Conservation (phyloP, 1,140 invertebrate genomes). For the Ladona fulva region DNA sequence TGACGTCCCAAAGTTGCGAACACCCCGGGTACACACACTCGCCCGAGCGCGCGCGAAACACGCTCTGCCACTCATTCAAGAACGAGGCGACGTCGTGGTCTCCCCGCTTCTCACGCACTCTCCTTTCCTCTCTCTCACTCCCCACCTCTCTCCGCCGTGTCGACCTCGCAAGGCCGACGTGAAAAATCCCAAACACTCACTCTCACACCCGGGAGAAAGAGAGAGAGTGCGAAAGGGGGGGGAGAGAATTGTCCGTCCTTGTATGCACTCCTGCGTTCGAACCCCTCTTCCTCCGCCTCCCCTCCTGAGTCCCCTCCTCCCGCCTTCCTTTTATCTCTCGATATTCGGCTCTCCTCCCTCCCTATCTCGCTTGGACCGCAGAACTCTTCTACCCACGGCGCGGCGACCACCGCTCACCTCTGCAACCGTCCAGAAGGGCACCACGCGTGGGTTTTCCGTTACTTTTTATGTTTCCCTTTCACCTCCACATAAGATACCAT, state of each 20-base stretch:
- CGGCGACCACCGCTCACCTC: no score
- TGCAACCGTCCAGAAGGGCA: no score
- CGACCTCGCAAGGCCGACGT: slow-evolving; percentile 4
- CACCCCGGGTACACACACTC: not conserved
- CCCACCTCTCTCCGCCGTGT: no score
- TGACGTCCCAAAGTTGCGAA: not conserved
- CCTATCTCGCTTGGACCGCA: no score
- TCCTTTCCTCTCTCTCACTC: not conserved
- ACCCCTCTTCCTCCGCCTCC: not conserved
- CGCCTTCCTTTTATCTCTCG: not conserved
- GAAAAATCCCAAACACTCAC: slow-evolving; percentile 4
- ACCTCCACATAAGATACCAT: no score
- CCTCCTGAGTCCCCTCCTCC: not conserved
- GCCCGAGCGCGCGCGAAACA: not conserved
- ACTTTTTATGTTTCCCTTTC: no score
- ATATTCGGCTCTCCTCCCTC: no score
- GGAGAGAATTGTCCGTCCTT: not conserved
- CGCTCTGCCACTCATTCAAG: slow-evolving; percentile 2
- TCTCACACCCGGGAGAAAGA: not conserved
- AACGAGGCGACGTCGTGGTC: not conserved
- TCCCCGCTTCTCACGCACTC: not conserved
- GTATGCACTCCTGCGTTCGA: not conserved
- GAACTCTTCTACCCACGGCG: no score
- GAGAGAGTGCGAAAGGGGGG: not conserved
- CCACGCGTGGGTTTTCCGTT: no score